Base-by-base conservation (phyloP, 2,797 vertebrate genomes). In the Cottoperca gobio region DNA sequence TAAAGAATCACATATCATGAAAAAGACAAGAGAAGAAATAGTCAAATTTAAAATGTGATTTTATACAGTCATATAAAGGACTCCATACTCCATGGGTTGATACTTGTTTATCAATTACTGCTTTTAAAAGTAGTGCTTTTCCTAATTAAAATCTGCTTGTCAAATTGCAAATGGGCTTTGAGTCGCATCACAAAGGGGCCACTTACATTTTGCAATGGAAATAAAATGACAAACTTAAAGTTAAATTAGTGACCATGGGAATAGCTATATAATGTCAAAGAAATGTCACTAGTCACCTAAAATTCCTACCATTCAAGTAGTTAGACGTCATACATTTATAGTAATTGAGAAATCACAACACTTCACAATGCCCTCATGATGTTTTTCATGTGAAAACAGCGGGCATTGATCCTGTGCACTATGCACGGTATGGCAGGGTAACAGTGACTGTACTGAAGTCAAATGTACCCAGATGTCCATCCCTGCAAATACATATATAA, bases 391-490 rank as follows among this genome's bases (percentile, higher is more conserved):
- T 75, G 48, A 67, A 62, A 68, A 49, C 75, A 59, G 21, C 3
- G n/a, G 72, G 69, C 49, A 61, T 71, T 79, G 79, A 68, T 67
- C 66, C 75, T 86, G 86, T 86, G 83, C 88, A 87, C 83, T 86
- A 80, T 88, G 83, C 83, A 86, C 86, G 78, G 83, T 73, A 81
- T 71, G 65, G 70, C 83, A 86, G 84, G 85, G 77, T 87, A 71
- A 79, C 58, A 57, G 64, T 37, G 78, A 67, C 67, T 73, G 72
- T 69, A 59, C 28, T 84, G 23, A 85, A 79, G 77, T 83, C 76
- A 76, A 16, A 59, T 49, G 37, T 80, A 81, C 83, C 57, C 39
- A 40, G 62, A 55, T 45, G 66, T 76, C 76, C 81, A 76, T 79
- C 60, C 49, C 67, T 86, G 76, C 85, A 80, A 66, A 77, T 74